Base-by-base conservation (phyloP, 2,888 invertebrate species). In the Drosophila subquinaria region DNA sequence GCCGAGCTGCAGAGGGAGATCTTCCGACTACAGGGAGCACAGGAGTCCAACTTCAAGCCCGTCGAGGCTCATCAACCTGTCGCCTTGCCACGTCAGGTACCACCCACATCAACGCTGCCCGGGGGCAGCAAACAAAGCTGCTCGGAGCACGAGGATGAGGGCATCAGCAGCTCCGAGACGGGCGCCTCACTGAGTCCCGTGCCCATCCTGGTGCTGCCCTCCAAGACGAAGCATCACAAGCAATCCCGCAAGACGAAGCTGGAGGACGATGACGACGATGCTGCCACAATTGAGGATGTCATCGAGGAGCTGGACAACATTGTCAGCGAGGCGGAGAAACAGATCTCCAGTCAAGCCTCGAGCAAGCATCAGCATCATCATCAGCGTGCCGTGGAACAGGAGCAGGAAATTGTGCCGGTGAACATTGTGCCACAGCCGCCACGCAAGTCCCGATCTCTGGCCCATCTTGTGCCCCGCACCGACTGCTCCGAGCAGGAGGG, bases 221-320 rank as follows among this genome's bases (percentile, higher is more conserved):
- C 79, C 45, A 83, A 83, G 69, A 53, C 77, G 5, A 78, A 68
- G 59, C 85, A 79, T 5, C 92, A 92, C 72, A 89, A 92, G 42
- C 66, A 90, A 47, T 35, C 71, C 4, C 72, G 73, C 5, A 84
- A 82, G n/a, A 5, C 66, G 13, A 17, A 48, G 15, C 52, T 61
- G 0, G 61, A 74, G 11, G 77, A 82, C 0, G 84, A 88, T 15
- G 83, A 83, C 2, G 88, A 91, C 93, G 68, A 96, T 92, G 96
- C 96, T 0, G 96, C 96, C 0, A 97, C 97, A 2, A 97, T 97
- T 72, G 97, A 97, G 84, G 97, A 97, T 92, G 97, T 97, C 2
- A 97, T 97, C 88, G 97, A 97, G 92, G 97, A 97, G 91, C 92
- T 97, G 40, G 94, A 96, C 76, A 97, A 97, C 84, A 97, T 97